phyloP scores from a whole-genome alignment of 1,140 invertebrate species.

The Bombus sibiricus region DNA sequence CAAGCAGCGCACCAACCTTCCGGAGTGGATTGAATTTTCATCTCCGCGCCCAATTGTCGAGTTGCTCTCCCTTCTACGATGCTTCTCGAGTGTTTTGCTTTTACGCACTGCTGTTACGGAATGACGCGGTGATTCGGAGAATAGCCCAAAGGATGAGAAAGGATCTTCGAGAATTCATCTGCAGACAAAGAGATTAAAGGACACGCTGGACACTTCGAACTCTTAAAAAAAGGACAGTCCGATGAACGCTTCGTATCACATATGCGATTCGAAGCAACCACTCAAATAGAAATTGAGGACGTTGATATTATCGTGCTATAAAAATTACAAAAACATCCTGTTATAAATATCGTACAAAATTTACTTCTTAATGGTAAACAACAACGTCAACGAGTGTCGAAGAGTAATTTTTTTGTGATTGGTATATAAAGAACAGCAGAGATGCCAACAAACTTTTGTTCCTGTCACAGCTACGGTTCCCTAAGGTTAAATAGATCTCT shows the following conservation, averaged over 20 bases:
- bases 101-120: too few relatives aligned
- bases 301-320: too few relatives aligned
- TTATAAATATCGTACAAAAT: too few relatives aligned
- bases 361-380: fast-evolving
- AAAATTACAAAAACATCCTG: too few relatives aligned
- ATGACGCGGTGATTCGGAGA: neutral
- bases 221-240: too few relatives aligned
- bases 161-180: neutral
- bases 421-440: neutral
- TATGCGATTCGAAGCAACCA: too few relatives aligned
- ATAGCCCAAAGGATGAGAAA: neutral
- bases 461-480: neutral
- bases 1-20: neutral
- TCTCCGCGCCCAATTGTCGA: neutral
- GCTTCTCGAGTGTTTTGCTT: too few relatives aligned
- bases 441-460: neutral
- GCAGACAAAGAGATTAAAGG: neutral
- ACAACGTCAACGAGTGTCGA: too few relatives aligned
- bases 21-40: constrained; percentile 14
- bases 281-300: too few relatives aligned
- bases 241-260: too few relatives aligned
- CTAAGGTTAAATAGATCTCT: neutral
- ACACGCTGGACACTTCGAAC: too few relatives aligned
- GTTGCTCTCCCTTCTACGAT: neutral
- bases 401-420: too few relatives aligned